Base-by-base conservation (phyloP, 2,888 invertebrate species). In the Baccha elongata region DNA sequence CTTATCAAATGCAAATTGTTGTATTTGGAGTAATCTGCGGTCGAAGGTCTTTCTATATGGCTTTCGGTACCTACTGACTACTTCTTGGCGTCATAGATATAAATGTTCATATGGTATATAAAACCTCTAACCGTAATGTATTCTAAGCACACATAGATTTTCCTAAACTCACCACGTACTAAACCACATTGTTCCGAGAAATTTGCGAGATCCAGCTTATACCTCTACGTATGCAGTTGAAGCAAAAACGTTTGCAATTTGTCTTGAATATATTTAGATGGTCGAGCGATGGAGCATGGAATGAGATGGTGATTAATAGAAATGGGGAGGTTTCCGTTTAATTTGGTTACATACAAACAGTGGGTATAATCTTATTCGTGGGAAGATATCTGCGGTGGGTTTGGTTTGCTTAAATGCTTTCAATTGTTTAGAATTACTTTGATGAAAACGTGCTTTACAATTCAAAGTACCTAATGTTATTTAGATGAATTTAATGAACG, bases 11-110 rank as follows among this genome's bases (percentile, higher is more conserved):
- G 78, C 68, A 78, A 83, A 83, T 73, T 72, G 83, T 83, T 83
- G 78, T 83, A 83, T 83, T 83, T 83, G 78, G 78, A 83, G 83
- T 83, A 83, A 83, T 78, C 83, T 83, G 83, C 68, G 83, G 83
- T 83, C 78, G 83, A 62, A 72, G 78, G 71, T 78, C 65, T 78
- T 71, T 58, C 44, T 23, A 19, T 46, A 32, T 40, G 62, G 64
- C 26, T 44, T 46, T 35, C 40, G 1, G 46, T 23, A 52, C 26
- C n/a, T 32, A 32, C 29, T 1, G 1, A n/a, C n/a, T n/a, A n/a
- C n/a, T n/a, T n/a, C n/a, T 4, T 17, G 35, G 37, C 37, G 37
- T 32, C 35, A 21, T 23, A 26, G 26, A 15, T 15, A 10, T 48
- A 32, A 8, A 55, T 50, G 75, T 60, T 62, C 23, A 23, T 23